These are phyloP conservation scores for Dromococcyx pavoninus DNA, from an alignment of 2,797 vertebrate genomes.

Conservation along the genomic window DNA sequence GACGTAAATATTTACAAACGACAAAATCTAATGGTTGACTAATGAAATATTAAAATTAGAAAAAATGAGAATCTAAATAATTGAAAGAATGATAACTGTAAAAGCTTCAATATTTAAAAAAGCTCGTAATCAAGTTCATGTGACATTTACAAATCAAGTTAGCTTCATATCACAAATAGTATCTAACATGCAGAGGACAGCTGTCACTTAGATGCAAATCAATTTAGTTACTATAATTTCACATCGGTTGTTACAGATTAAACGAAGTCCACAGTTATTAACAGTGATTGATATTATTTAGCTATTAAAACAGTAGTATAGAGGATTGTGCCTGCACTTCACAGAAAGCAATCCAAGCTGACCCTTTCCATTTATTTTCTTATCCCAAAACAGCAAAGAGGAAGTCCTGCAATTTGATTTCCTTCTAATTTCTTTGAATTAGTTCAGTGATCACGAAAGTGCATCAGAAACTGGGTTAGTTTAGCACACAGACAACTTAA, in stretches of 20 bases:
- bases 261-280: neutral
- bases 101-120: neutral
- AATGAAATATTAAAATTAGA: neutral
- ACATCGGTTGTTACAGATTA: neutral
- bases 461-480: neutral
- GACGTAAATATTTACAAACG: neutral
- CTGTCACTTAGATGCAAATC: neutral
- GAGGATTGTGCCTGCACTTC: neutral
- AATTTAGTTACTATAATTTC: neutral
- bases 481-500: neutral
- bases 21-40: neutral
- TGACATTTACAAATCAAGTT: neutral
- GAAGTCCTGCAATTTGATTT: neutral
- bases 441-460: neutral
- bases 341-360: neutral
- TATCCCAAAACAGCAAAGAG: neutral
- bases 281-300: neutral
- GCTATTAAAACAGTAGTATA: neutral
- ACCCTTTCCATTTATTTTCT: neutral
- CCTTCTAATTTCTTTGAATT: neutral
- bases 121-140: neutral
- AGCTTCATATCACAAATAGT: neutral
- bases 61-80: neutral
- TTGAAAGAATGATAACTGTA: neutral
- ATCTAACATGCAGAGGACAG: neutral